These are phyloP conservation scores for Spilosoma lubricipeda DNA, from an alignment of 2,888 invertebrate genomes.

Conservation along the genomic window DNA sequence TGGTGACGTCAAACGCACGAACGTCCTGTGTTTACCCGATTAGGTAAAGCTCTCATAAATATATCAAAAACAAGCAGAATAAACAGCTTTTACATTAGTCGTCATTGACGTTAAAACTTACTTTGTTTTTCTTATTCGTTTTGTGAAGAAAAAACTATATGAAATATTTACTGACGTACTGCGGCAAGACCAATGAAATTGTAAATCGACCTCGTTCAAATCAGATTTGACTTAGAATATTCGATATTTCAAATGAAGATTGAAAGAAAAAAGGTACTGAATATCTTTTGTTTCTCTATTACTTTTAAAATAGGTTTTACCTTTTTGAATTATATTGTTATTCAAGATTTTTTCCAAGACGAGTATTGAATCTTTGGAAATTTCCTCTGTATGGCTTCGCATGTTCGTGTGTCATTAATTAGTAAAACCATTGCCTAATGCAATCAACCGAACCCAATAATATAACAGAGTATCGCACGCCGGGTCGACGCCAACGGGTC, in stretches of 20 bases:
- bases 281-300: background rate
- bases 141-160: background rate
- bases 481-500: conserved; percentile 53
- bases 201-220: background rate
- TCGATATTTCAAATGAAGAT: background rate
- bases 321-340: background rate
- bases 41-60: conserved; percentile 38
- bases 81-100: conserved; percentile 24
- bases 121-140: conserved; percentile 15
- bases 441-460: conserved; percentile 33
- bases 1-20: conserved; percentile 37
- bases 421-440: conserved; percentile 23
- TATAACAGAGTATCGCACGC: conserved; percentile 35
- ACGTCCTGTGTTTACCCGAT: conserved; percentile 38
- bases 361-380: background rate
- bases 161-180: background rate
- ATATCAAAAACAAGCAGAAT: conserved; percentile 26
- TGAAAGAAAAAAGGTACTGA: background rate
- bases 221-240: background rate
- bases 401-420: conserved; percentile 16
- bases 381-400: conserved; percentile 1
- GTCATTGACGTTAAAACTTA: background rate
- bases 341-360: background rate
- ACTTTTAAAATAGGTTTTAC: background rate
- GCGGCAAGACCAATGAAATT: background rate